phyloP scores from a whole-genome alignment of 2,113 vertebrate species.

The Scatophagus argus region DNA sequence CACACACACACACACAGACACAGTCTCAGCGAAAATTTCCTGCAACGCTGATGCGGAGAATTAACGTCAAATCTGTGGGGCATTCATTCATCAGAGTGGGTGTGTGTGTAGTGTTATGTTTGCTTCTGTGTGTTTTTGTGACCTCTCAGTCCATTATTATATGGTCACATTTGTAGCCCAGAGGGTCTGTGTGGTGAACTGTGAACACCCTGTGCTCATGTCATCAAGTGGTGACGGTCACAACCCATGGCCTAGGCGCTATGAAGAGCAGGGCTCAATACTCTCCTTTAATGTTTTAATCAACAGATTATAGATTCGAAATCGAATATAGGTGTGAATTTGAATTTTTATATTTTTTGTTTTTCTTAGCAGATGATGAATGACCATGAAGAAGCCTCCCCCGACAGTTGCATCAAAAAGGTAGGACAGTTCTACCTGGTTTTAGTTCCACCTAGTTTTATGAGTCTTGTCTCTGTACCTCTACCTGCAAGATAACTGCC shows the following conservation, averaged over 20 bases:
- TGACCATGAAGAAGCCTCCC: conserved; percentile 88
- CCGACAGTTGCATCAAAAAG: conserved; percentile 93
- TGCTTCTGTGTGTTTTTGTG: conserved; percentile 72
- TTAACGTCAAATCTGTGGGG: conserved; percentile 80
- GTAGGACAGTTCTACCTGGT: conserved; percentile 79
- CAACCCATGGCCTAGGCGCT: conserved; percentile 11
- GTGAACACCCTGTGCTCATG: conserved; percentile 55
- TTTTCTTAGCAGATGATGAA: conserved; percentile 88
- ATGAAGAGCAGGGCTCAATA: conserved; percentile 37
- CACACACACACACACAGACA: conserved; percentile 64
- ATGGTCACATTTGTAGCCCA: conserved; percentile 68
- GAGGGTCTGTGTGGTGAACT: conserved; percentile 70
- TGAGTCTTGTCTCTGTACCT: not conserved
- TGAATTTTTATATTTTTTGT: conserved; percentile 57
- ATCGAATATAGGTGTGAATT: not conserved
- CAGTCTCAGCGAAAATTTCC: conserved; percentile 80
- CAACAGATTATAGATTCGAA: conserved; percentile 12
- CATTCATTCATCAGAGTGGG: conserved; percentile 76
- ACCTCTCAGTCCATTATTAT: conserved; percentile 74
- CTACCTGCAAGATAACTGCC: not conserved
- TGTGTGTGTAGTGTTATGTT: conserved; percentile 59
- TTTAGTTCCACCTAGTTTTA: not conserved
- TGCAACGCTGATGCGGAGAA: conserved; percentile 76
- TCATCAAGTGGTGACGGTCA: conserved; percentile 46
- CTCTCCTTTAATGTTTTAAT: conserved; percentile 31